Base-by-base conservation (phyloP, 2,113 vertebrate genomes). In the Gymnarchus niloticus region DNA sequence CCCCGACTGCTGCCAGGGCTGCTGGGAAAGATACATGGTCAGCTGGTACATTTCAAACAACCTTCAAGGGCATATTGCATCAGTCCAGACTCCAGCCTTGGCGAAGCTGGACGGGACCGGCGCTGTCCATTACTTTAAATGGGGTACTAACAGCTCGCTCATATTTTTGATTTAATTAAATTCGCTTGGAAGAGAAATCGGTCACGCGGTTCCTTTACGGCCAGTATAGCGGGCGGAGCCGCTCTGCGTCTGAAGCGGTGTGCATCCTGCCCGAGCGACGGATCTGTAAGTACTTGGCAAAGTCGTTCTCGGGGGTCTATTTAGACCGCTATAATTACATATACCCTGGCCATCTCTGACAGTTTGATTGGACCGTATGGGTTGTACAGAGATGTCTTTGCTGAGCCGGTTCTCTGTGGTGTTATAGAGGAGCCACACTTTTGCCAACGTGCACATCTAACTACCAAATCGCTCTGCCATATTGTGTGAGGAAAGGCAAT, bases 111-210 rank as follows among this genome's bases (percentile, higher is more conserved):
- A 94, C 93, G 92, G 92, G 17, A 93, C 93, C 93, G 93, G 93
- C 91, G 93, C 92, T 92, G 94, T 94, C 93, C 93, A 94, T 95
- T 94, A 94, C 92, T 92, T 95, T 94, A 95, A 94, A 94, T 93
- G 93, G 94, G 94, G 94, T 93, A 93, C 93, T 92, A 93, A 94
- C 94, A 37, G 94, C 93, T 92, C 93, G 94, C 92, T 95, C 94
- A 93, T 95, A 94, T 94, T 95, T 94, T 93, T 95, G 93, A 94
- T 95, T 95, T 95, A 95, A 95, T 95, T 95, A 95, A 95, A 95
- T 94, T 93, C 92, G 92, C 94, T 94, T 92, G 93, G 84, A 92
- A 94, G 92, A 93, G 91, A 92, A 93, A 93, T 93, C 93, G 91
- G 93, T 89, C 93, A 92, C 91, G 91, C 82, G 91, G 92, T 85